These are phyloP conservation scores for Mormyrops boulengeri DNA, from an alignment of 2,797 vertebrate species.

Conservation along the genomic window DNA sequence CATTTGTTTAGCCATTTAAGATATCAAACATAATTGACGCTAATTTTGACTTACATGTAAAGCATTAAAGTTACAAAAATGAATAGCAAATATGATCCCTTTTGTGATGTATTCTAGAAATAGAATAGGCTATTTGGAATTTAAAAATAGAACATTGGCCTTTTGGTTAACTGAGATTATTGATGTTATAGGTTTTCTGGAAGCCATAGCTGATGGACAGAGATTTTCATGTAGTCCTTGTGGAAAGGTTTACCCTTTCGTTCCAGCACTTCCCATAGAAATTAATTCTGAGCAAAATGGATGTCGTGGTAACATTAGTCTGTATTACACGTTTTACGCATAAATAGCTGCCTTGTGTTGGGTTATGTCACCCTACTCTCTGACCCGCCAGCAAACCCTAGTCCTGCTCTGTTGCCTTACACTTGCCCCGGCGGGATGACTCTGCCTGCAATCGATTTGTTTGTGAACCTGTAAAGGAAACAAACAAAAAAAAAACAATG, in stretches of 20 bases:
- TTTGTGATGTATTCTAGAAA: background rate
- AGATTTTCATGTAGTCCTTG: background rate
- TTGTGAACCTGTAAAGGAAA: background rate
- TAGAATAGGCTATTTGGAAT: background rate
- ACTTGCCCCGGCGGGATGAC: background rate
- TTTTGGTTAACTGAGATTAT: background rate
- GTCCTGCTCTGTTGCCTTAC: background rate
- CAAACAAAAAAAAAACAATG: background rate
- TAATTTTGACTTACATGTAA: background rate
- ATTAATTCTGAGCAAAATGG: background rate
- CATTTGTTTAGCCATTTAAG: background rate
- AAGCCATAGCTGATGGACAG: background rate
- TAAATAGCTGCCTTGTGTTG: background rate
- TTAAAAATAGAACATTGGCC: background rate
- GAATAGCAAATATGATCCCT: background rate
- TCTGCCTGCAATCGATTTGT: constrained; percentile 18
- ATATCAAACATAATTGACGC: background rate
- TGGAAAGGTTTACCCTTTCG: background rate
- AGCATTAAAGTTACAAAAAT: background rate
- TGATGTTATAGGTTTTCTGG: background rate
- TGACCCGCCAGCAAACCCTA: background rate
- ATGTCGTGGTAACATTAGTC: background rate
- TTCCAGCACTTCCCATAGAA: background rate
- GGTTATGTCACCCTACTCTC: background rate
- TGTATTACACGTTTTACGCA: background rate